Base-by-base conservation (phyloP, 2,113 vertebrate species). In the Bostrychus sinensis region DNA sequence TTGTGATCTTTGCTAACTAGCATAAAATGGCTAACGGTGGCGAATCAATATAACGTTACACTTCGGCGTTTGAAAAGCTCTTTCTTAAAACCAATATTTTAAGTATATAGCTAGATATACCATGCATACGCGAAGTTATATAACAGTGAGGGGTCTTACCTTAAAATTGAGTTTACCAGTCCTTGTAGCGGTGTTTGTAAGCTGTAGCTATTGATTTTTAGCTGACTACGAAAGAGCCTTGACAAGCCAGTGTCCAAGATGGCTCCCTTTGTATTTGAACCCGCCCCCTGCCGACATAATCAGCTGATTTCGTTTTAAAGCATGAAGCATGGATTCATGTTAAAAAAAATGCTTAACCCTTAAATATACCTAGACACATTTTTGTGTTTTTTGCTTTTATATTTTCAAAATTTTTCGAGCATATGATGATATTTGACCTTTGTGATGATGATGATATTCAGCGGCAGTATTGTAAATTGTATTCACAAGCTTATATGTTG, bases 211-310 rank as follows among this genome's bases (percentile, higher is more conserved):
- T 72, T 75, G 63, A 58, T 66, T 65, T 74, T 75, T 77, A 82
- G 79, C 85, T 76, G 86, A 86, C 83, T 80, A 67, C 78, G 71
- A 85, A 78, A 64, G 61, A 81, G 72, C 85, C 85, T 80, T 45
- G 81, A 86, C 88, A 78, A 88, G 64, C 84, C 88, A 90, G 81
- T 82, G 84, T 89, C 79, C 91, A 95, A 95, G 92, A 95, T 95
- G 95, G 94, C 95, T 88, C 88, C 94, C 94, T 84, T 91, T 92
- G 86, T 90, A 87, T 92, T 91, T 93, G 84, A 90, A 86, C 89
- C 92, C 89, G 88, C 92, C 93, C 89, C 71, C 70, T 56, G 3
- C 19, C 36, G n/a, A 45, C 3, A 13, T 0, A 11, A 88, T 91
- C 90, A 92, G 80, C 86, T 92, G 92, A 87, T 80, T 81, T 53